phyloP scores from a whole-genome alignment of 2,113 vertebrate species.

The Chlorodrepanis virens region DNA sequence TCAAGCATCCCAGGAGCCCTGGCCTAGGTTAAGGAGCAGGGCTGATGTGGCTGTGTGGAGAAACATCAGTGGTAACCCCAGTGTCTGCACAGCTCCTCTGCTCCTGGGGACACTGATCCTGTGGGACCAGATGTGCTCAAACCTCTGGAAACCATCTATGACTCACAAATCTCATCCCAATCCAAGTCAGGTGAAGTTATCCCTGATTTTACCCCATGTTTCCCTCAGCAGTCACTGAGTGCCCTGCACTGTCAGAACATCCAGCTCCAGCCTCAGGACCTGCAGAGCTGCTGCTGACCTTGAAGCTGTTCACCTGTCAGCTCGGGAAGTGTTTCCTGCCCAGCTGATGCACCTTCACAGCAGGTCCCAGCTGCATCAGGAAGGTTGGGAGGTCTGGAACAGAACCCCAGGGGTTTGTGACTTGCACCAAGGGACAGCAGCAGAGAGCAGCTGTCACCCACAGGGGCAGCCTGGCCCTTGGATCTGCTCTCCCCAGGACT shows the following conservation, averaged over 20 bases:
- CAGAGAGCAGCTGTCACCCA: background rate
- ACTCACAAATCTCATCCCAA: background rate
- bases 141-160: background rate
- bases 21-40: background rate
- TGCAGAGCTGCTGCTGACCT: background rate
- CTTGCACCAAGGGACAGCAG: background rate
- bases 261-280: background rate
- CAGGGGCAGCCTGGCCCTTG: background rate
- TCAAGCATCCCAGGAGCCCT: rapidly evolving
- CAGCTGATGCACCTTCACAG: background rate
- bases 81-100: background rate
- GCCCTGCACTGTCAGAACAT: background rate
- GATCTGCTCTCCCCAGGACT: background rate
- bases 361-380: background rate
- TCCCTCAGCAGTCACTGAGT: background rate
- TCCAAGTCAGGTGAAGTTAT: background rate
- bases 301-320: background rate
- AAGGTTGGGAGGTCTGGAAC: background rate
- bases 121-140: rapidly evolving
- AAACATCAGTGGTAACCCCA: background rate
- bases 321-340: background rate
- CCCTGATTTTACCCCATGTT: rapidly evolving
- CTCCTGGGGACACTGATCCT: background rate
- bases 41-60: rapidly evolving
- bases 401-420: background rate